Evolutionary conservation across 1,140 invertebrate genomes (phyloP).

Genomic region (Calycopis cecrops): DNA sequence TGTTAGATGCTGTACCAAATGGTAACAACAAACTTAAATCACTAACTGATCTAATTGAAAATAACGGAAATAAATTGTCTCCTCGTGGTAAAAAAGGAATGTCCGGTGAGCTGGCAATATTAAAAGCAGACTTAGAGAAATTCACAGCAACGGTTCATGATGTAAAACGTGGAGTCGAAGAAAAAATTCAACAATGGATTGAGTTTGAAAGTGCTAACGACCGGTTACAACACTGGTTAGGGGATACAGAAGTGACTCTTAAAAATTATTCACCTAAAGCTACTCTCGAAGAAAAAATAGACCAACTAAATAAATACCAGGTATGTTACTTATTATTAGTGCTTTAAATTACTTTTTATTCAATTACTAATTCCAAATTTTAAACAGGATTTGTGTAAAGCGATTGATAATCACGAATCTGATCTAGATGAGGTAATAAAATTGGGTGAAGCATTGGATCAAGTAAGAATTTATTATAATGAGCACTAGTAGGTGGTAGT

Average conservation of each 20-base stretch:
- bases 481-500: conserved; percentile 56
- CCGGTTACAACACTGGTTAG: conserved; percentile 87
- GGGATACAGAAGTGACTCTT: conserved; percentile 89
- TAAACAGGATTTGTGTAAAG: conserved; percentile 84
- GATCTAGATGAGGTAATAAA: conserved; percentile 84
- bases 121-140: conserved; percentile 88
- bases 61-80: conserved; percentile 80
- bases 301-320: conserved; percentile 93
- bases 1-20: conserved; percentile 85
- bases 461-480: conserved; percentile 81
- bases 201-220: conserved; percentile 93
- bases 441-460: conserved; percentile 87
- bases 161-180: conserved; percentile 86
- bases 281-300: conserved; percentile 92
- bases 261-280: conserved; percentile 91
- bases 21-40: conserved; percentile 83
- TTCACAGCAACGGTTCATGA: conserved; percentile 85
- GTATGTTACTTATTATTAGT: conserved; percentile 70
- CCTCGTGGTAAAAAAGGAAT: conserved; percentile 86
- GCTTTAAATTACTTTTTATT: background rate
- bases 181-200: conserved; percentile 91
- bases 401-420: conserved; percentile 81
- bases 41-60: conserved; percentile 81
- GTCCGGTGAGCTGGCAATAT: conserved; percentile 84
- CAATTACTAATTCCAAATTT: conserved; percentile 42